Conservation (phyloP, 2,113 vertebrate genomes). For the Panthera leo region DNA sequence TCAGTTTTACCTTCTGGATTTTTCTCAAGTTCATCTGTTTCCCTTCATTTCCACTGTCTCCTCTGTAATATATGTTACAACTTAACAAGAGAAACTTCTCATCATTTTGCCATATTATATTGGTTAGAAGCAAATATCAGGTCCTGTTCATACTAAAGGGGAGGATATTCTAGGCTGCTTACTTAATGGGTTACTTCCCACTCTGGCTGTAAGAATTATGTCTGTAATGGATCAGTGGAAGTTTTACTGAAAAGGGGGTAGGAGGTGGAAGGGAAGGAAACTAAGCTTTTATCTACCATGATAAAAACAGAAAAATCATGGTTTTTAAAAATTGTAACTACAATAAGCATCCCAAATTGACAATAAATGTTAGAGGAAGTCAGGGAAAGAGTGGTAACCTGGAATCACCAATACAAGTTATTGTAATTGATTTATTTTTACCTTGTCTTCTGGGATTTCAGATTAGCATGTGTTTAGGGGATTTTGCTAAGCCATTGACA, state of each 20-base stretch:
- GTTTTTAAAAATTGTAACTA: slow-evolving; percentile 1
- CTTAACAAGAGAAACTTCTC: not conserved
- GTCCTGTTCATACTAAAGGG: not conserved
- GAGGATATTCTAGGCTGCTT: not conserved
- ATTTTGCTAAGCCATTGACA: not conserved
- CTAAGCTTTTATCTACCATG: not conserved
- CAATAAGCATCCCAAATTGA: not conserved
- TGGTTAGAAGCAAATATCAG: not conserved
- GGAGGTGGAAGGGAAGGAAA: not conserved
- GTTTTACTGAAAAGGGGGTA: not conserved
- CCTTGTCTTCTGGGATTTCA: not conserved
- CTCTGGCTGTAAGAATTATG: not conserved
- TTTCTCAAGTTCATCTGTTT: slow-evolving; percentile 43
- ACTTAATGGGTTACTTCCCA: not conserved
- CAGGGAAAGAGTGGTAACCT: not conserved
- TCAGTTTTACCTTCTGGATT: not conserved
- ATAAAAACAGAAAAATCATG: not conserved
- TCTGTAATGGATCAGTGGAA: not conserved
- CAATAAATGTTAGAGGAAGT: not conserved
- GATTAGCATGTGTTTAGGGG: not conserved
- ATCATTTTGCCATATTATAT: not conserved
- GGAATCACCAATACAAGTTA: not conserved
- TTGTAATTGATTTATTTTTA: not conserved
- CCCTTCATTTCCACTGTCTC: not conserved
- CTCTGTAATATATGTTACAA: not conserved